Evolutionary conservation across 2,113 vertebrate genomes (phyloP).

Genomic region (Mormyrus iriodes): DNA sequence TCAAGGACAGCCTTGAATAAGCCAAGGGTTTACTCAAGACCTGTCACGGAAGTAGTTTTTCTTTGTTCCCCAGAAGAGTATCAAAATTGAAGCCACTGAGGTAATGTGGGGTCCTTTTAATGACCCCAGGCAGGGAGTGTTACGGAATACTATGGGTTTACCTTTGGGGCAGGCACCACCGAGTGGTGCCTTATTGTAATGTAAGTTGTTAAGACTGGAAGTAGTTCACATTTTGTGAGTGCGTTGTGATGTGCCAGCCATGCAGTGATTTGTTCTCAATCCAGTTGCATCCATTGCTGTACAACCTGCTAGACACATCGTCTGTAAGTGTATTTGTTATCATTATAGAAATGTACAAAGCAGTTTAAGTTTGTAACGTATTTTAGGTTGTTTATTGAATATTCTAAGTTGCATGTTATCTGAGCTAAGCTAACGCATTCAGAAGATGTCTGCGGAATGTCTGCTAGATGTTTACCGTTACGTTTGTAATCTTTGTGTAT

Average conservation of each 20-base stretch:
- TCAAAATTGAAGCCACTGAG: background rate
- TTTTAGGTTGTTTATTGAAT: too few species aligned
- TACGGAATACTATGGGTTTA: too few species aligned
- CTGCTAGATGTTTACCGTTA: background rate
- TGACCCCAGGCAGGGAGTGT: background rate
- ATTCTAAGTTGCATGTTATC: too few species aligned
- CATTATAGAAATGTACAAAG: background rate
- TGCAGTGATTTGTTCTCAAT: background rate
- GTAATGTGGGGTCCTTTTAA: background rate
- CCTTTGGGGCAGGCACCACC: background rate
- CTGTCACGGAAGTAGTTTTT: background rate
- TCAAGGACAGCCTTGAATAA: background rate
- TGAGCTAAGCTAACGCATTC: too few species aligned
- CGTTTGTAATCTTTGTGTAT: background rate
- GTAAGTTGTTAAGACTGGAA: background rate
- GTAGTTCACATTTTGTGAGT: background rate
- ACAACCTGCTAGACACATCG: background rate
- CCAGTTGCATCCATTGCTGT: background rate
- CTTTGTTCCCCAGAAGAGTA: background rate
- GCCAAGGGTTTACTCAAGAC: background rate
- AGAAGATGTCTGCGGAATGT: too few species aligned
- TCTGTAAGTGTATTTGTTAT: background rate
- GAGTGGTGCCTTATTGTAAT: background rate
- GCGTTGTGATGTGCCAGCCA: background rate
- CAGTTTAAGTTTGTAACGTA: too few species aligned